Evolutionary conservation across 1,140 invertebrate species (phyloP).

Genomic region (Drusus annulatus): DNA sequence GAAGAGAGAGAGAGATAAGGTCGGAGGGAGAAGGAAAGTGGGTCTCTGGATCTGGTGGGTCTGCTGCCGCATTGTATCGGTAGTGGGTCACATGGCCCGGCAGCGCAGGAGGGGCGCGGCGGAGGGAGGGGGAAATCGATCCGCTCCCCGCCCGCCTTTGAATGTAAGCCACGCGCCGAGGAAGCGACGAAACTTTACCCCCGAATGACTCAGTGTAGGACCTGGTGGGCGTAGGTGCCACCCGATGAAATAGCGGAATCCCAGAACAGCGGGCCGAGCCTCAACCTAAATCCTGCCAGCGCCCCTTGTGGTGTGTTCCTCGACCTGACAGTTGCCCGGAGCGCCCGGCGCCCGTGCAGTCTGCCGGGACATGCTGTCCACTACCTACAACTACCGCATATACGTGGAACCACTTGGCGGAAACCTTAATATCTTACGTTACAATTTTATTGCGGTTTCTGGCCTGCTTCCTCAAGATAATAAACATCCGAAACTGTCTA

Average conservation of each 20-base stretch:
- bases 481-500: too few species aligned
- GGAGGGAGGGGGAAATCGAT: conserved; percentile 40
- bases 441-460: too few species aligned
- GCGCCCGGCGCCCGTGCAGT: too few species aligned
- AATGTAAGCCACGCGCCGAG: conserved; percentile 23
- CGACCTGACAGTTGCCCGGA: too few species aligned
- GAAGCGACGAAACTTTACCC: conserved; percentile 28
- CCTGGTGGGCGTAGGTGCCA: too few species aligned
- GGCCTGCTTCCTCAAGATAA: too few species aligned
- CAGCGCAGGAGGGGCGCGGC: background rate
- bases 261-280: conserved; percentile 44
- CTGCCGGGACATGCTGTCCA: too few species aligned
- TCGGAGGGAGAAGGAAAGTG: conserved; percentile 22
- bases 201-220: conserved; percentile 39
- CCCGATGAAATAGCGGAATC: too few species aligned
- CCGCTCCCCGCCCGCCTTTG: conserved; percentile 27
- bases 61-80: conserved; percentile 48
- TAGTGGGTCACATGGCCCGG: background rate
- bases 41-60: conserved; percentile 23
- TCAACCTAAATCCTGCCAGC: conserved; percentile 59
- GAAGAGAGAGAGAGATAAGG: background rate
- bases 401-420: background rate
- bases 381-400: too few species aligned
- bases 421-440: background rate
- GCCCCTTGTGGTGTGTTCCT: too few species aligned